Conservation (phyloP, 2,113 vertebrate genomes). For the Haplochromis vanheusdeni region DNA sequence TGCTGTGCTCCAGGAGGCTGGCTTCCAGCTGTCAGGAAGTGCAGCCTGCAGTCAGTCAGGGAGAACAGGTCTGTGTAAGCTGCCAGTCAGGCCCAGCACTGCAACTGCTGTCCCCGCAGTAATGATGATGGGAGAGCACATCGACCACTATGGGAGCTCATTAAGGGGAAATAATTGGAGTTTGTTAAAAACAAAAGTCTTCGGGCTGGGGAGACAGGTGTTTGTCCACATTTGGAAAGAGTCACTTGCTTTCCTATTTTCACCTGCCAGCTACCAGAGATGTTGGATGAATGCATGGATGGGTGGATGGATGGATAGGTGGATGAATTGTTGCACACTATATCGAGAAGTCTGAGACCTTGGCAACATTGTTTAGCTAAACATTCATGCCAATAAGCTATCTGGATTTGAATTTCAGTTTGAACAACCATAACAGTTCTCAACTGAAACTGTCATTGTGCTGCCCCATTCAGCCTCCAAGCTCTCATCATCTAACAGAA, state of each 20-base stretch:
- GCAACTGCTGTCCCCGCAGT: slow-evolving; percentile 53
- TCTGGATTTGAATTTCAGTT: not conserved
- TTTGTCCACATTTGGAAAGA: slow-evolving; percentile 41
- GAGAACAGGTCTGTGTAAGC: slow-evolving; percentile 55
- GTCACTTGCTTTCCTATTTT: not conserved
- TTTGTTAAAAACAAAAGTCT: slow-evolving; percentile 55
- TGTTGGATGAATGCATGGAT: not conserved
- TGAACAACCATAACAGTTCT: not conserved
- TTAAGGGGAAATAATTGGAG: slow-evolving; percentile 69
- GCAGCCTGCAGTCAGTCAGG: slow-evolving; percentile 59
- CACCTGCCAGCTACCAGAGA: not conserved
- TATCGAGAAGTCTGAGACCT: not conserved
- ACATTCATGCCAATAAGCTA: not conserved
- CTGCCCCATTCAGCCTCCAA: not conserved
- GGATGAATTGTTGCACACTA: not conserved
- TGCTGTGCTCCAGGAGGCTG: slow-evolving; percentile 24
- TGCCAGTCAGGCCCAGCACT: slow-evolving; percentile 63
- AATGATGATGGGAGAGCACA: slow-evolving; percentile 59
- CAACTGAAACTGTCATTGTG: not conserved
- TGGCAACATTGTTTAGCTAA: not conserved
- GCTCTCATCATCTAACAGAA: not conserved
- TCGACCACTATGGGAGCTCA: slow-evolving; percentile 56
- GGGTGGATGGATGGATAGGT: not conserved
- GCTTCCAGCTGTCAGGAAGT: slow-evolving; percentile 58
- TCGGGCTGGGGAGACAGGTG: slow-evolving; percentile 36